Evolutionary conservation across 1,140 invertebrate genomes (phyloP).

Genomic region (Anastatus disparis): DNA sequence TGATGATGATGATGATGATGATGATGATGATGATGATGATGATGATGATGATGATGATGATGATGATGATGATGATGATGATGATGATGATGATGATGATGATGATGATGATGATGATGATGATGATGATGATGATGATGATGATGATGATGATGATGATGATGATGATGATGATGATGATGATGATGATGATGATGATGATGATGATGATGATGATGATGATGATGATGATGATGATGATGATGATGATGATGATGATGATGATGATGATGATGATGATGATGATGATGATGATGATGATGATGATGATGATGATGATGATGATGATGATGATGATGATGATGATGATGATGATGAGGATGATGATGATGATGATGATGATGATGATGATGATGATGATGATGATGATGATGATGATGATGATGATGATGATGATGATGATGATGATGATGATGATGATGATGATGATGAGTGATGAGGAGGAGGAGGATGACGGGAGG

Average conservation of each 20-base stretch:
- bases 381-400: not conserved
- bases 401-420: not conserved
- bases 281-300: not conserved
- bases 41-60: not conserved
- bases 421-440: too few relatives aligned
- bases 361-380: too few relatives aligned
- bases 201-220: not conserved
- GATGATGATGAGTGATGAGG: too few relatives aligned
- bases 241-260: not conserved
- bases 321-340: not conserved
- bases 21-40: not conserved
- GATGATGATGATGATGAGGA: too few relatives aligned
- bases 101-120: not conserved
- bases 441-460: too few relatives aligned
- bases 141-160: not conserved
- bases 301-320: not conserved
- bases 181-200: not conserved
- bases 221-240: not conserved
- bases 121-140: not conserved
- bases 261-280: not conserved
- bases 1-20: not conserved
- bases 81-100: not conserved
- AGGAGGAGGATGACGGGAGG: too few relatives aligned
- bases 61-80: not conserved
- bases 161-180: not conserved